Percentiles rank a stretch among this genome's conserved stretches.
Conservation (phyloP, 2,888 invertebrate species). For the Harpagoxenus sublaevis region DNA sequence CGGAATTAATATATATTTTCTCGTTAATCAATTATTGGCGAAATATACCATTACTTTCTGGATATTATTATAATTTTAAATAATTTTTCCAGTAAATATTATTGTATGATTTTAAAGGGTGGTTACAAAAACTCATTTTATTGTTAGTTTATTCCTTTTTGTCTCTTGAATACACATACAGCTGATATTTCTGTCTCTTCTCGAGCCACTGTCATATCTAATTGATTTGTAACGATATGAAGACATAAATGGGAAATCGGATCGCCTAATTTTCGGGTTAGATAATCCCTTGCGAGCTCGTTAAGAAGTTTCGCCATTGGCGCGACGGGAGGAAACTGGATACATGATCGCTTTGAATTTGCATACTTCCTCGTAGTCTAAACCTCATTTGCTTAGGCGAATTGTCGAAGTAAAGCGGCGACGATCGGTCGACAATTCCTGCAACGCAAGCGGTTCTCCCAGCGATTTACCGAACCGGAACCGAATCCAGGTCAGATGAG, state of each 20-base stretch:
- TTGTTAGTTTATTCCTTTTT: neutral
- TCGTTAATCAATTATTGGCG: no score
- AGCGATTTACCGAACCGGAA: conserved; percentile 32
- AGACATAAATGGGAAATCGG: conserved; percentile 26
- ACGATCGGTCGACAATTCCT: conserved; percentile 43
- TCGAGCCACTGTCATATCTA: neutral
- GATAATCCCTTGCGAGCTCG: conserved; percentile 43
- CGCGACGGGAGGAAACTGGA: conserved; percentile 45
- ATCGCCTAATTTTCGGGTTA: conserved; percentile 33
- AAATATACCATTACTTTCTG: no score
- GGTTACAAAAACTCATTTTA: neutral
- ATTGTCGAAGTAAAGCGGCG: conserved; percentile 47
- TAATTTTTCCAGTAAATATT: neutral
- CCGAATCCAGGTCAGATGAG: conserved; percentile 39
- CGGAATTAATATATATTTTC: no score
- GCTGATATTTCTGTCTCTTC: neutral
- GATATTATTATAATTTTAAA: neutral
- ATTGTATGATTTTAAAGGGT: neutral
- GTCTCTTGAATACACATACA: neutral
- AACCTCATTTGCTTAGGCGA: conserved; percentile 50
- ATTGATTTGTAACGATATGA: conserved; percentile 24
- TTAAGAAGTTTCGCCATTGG: conserved; percentile 46
- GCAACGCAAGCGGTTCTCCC: conserved; percentile 25
- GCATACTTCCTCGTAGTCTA: conserved; percentile 46
- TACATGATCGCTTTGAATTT: conserved; percentile 54